phyloP scores from a whole-genome alignment of 2,113 vertebrate genomes.

The Silurus asotus region DNA sequence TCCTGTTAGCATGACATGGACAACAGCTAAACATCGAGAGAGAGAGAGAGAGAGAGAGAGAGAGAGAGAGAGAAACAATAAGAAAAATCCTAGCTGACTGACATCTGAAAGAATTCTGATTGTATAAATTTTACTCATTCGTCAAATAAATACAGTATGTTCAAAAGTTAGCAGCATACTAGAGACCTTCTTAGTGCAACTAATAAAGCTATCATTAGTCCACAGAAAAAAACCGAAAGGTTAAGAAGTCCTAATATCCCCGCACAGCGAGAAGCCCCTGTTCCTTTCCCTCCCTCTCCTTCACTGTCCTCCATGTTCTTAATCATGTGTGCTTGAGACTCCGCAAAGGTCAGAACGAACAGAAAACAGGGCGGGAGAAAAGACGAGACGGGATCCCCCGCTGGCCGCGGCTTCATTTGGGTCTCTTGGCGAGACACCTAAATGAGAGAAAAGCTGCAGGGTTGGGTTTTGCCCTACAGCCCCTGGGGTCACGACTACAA shows the following conservation, averaged over 20 bases:
- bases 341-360: slow-evolving; percentile 11
- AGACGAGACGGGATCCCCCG: slow-evolving; percentile 14
- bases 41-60: neutral
- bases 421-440: slow-evolving; percentile 24
- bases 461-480: neutral
- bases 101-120: too few species aligned
- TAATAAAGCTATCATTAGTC: neutral
- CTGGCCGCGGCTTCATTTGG: slow-evolving; percentile 5
- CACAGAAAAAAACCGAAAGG: neutral
- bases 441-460: slow-evolving; percentile 1
- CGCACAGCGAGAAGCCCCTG: neutral
- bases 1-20: neutral
- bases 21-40: neutral
- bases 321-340: slow-evolving; percentile 24
- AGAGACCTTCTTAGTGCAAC: neutral
- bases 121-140: neutral
- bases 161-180: neutral
- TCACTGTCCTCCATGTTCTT: slow-evolving; percentile 1
- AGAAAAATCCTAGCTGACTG: neutral
- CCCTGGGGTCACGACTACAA: slow-evolving; percentile 16
- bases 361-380: slow-evolving; percentile 6
- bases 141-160: neutral
- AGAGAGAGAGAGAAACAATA: neutral
- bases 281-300: neutral
- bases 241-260: neutral